Evolutionary conservation across 2,888 invertebrate species (phyloP).

Genomic region (Ctenicera cuprea): DNA sequence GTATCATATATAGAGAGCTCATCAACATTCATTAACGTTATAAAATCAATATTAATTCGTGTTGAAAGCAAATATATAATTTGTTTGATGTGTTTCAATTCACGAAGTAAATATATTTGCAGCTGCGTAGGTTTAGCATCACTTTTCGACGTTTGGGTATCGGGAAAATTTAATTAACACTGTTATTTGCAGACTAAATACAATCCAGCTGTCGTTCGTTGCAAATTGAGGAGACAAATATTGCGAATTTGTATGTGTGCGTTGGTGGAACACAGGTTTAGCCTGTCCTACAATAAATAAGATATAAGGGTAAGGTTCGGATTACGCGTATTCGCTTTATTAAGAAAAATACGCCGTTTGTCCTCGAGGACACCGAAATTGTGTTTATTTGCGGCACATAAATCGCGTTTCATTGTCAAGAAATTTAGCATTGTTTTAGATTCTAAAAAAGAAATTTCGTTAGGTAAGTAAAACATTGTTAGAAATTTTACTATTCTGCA

Average conservation of each 20-base stretch:
- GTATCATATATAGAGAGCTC: no score
- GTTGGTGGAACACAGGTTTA: neutral
- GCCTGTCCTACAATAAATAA: neutral
- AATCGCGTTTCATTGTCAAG: no score
- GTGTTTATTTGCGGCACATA: neutral
- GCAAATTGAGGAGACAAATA: slow-evolving; percentile 14
- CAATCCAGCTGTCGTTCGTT: slow-evolving; percentile 14
- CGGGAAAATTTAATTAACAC: slow-evolving; percentile 22
- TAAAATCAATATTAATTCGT: slow-evolving; percentile 2
- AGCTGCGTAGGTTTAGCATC: neutral
- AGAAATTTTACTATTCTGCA: no score
- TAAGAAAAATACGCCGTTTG: neutral
- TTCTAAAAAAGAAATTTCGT: no score
- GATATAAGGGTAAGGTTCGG: neutral
- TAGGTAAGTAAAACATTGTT: no score
- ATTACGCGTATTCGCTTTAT: neutral
- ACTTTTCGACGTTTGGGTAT: slow-evolving; percentile 4
- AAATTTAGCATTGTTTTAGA: no score
- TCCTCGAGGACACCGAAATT: neutral
- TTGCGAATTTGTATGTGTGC: slow-evolving; percentile 4
- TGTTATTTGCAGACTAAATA: slow-evolving; percentile 23
- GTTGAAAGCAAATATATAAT: neutral
- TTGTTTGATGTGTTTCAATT: neutral
- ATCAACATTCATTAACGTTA: no score
- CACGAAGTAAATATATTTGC: neutral